phyloP scores from a whole-genome alignment of 2,113 vertebrate genomes.

The Psephotus haematonotus region DNA sequence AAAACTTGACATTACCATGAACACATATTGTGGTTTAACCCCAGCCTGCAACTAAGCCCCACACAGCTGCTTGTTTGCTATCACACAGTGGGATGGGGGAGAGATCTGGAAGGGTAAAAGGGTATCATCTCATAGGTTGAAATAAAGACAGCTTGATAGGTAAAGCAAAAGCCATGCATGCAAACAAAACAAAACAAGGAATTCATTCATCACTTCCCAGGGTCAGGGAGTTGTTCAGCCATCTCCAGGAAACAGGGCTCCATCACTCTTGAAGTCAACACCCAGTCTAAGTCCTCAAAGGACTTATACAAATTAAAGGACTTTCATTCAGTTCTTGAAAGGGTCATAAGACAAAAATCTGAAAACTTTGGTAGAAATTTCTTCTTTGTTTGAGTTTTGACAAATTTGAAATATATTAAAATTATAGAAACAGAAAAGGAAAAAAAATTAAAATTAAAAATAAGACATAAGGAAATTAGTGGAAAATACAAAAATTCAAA shows the following conservation, averaged over 20 bases:
- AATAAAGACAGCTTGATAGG: not conserved
- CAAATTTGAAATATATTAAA: not conserved
- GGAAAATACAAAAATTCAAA: not conserved
- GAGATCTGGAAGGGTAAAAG: not conserved
- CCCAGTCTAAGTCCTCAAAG: not conserved
- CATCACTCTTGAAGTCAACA: not conserved
- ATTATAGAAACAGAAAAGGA: not conserved
- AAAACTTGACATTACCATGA: not conserved
- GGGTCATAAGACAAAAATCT: not conserved
- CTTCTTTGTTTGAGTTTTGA: not conserved
- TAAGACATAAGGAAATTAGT: not conserved
- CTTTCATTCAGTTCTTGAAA: not conserved
- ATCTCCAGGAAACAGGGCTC: not conserved
- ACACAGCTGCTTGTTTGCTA: not conserved
- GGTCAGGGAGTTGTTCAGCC: not conserved
- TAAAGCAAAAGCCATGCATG: not conserved
- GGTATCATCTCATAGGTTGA: not conserved
- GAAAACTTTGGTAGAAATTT: fast-evolving
- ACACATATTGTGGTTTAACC: not conserved
- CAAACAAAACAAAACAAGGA: not conserved
- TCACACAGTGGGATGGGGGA: not conserved
- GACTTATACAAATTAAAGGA: not conserved
- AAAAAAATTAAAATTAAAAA: not conserved
- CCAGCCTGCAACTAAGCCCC: not conserved
- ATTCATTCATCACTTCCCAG: not conserved